phyloP scores from a whole-genome alignment of 2,797 vertebrate genomes.

The Platyrinchus mystaceus region DNA sequence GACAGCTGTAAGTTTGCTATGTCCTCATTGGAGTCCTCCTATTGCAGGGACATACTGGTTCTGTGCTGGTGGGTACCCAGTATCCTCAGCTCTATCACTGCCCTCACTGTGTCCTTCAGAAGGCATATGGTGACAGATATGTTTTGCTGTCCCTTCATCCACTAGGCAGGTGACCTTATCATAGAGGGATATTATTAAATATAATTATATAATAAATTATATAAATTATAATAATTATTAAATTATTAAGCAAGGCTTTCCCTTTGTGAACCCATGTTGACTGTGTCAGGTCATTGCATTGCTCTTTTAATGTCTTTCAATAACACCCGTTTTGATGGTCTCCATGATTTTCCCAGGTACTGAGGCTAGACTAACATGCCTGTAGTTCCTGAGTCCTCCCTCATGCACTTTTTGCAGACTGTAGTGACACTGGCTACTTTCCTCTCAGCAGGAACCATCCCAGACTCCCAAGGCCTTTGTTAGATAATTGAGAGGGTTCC shows the following conservation, averaged over 20 bases:
- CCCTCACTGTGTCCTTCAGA: background rate
- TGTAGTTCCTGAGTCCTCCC: background rate
- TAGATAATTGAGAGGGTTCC: background rate
- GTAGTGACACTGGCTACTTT: background rate
- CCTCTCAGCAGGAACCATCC: too few relatives aligned
- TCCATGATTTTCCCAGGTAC: background rate
- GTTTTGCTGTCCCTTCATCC: background rate
- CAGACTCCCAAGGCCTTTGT: background rate
- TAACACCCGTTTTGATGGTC: background rate
- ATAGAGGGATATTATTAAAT: background rate
- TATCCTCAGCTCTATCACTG: background rate
- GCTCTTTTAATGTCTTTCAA: background rate
- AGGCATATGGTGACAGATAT: background rate
- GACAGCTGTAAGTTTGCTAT: background rate
- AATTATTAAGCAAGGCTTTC: background rate
- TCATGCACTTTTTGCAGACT: background rate
- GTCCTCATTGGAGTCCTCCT: background rate
- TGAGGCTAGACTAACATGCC: background rate
- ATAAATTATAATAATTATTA: background rate
- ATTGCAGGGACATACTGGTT: fast-evolving
- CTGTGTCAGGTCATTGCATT: background rate
- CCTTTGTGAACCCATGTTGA: background rate
- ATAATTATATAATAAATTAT: background rate
- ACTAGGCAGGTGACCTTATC: background rate
- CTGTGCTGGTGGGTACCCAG: background rate